Base-by-base conservation (phyloP, 2,113 vertebrate genomes). In the Oreochromis tanganicae region DNA sequence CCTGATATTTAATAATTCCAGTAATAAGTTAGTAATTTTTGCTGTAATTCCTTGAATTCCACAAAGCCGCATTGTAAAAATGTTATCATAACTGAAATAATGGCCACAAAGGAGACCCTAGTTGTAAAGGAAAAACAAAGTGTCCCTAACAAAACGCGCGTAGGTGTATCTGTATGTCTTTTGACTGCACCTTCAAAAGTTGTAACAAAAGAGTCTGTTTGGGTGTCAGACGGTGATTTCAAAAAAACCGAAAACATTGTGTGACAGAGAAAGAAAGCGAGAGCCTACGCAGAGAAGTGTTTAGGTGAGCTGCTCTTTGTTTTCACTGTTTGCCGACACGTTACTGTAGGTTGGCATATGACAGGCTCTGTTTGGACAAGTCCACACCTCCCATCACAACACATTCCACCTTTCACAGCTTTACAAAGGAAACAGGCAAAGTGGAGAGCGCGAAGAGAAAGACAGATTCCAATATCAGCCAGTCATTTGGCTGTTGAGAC, bases 401-500 rank as follows among this genome's bases (percentile, higher is more conserved):
- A 93, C 94, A 95, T 95, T 94, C 95, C 93, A 91, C 91, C 89
- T 92, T 81, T 94, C 91, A 92, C 73, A 5, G 90, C 85, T 59
- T 63, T 81, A 94, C 92, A 93, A 93, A 95, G 85, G 85, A 89
- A 14, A 38, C 57, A 7, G 80, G 56, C 80, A 55, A 55, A 83
- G 88, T 81, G 81, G 79, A 78, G 91, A 88, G 87, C 66, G 75
- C 86, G 80, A 92, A 93, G 84, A 85, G 85, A 89, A 81, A 88
- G 90, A 92, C 91, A 86, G 92, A 89, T 90, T 97, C 96, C 96
- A 96, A 96, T 97, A 97, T 97, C 97, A 97, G 97, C 97, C 97
- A 97, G 97, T 98, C 97, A 97, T 97, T 97, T 97, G 97, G 96
- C 97, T 97, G 97, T 98, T 97, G 96, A 97, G 97, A 98, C 97